Base-by-base conservation (phyloP, 2,113 vertebrate species). In the Plecotus auritus region DNA sequence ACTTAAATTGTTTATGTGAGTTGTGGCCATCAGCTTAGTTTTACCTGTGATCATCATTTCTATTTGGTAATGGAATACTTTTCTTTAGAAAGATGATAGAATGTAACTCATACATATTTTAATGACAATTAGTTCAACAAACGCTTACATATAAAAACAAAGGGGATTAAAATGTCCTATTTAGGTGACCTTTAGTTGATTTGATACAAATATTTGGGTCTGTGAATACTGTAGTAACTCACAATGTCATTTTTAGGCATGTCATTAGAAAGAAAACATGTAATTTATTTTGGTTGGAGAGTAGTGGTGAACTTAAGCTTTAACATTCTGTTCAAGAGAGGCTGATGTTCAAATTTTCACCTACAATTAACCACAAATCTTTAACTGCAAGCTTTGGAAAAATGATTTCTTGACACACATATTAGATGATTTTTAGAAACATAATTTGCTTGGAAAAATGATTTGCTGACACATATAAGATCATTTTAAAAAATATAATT, bases 371-470 rank as follows among this genome's bases (percentile, higher is more conserved):
- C 81, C 37, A 51, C 35, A 77, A 49, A 54, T 56, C 47, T 77
- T 84, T 40, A 90, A 59, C 77, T 54, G 40, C 30, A 85, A 67
- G 69, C 26, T 78, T 93, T 85, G 80, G 47, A 72, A 80, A 70
- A 96, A 84, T 87, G 85, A 91, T 66, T 72, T 72, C 3, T 76
- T 56, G 17, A 64, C 12, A 70, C 4, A 40, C 16, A 87, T 37
- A 4, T 70, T 67, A 56, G 26, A 49, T 83, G 35, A 73, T 82
- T 83, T 91, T 84, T 45, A 73, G 77, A 78, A 78, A 85, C 35
- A 61, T 66, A 54, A 59, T 92, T 92, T 92, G 22, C n/a, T 89
- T 73, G n/a, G n/a, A 83, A 54, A 96, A 96, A 70, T 86, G 73
- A 85, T 51, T 45, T 51, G 12, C 61, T 56, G 12, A 61, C 14